These are phyloP conservation scores for Onychorhynchus coronatus DNA, from an alignment of 2,113 vertebrate species.

Conservation along the genomic window DNA sequence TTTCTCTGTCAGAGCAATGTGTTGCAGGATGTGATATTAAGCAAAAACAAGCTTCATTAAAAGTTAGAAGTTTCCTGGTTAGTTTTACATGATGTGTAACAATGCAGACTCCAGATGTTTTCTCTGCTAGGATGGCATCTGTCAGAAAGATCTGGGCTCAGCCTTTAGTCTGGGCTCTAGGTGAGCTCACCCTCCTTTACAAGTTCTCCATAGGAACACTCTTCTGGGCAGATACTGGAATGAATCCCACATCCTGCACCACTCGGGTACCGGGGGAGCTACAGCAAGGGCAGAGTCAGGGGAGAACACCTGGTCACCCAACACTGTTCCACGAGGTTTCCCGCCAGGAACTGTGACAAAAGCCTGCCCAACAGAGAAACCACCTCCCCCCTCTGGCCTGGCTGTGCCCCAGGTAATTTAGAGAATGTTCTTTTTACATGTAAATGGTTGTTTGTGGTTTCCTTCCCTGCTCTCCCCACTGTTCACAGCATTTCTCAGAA, in stretches of 20 bases:
- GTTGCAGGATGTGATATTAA: background rate
- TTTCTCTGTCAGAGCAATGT: background rate
- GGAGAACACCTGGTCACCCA: background rate
- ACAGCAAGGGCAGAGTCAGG: background rate
- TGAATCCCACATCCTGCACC: background rate
- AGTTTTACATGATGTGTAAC: background rate
- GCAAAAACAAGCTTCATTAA: background rate
- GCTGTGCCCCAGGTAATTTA: background rate
- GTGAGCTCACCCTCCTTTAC: background rate
- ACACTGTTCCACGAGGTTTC: fast-evolving
- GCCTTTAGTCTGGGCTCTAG: background rate
- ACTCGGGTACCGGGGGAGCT: fast-evolving
- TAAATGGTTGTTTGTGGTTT: no score
- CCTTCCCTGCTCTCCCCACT: background rate
- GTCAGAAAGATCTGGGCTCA: background rate
- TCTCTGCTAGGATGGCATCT: fast-evolving
- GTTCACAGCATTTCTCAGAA: background rate
- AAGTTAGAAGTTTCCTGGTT: background rate
- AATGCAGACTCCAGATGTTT: background rate
- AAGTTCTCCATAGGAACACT: background rate
- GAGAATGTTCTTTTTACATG: background rate
- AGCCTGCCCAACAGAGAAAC: background rate
- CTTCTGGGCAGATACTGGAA: background rate
- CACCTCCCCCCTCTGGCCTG: background rate
- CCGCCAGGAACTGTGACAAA: fast-evolving